phyloP scores from a whole-genome alignment of 2,888 invertebrate species.

The Ommatoiulus sabulosus region DNA sequence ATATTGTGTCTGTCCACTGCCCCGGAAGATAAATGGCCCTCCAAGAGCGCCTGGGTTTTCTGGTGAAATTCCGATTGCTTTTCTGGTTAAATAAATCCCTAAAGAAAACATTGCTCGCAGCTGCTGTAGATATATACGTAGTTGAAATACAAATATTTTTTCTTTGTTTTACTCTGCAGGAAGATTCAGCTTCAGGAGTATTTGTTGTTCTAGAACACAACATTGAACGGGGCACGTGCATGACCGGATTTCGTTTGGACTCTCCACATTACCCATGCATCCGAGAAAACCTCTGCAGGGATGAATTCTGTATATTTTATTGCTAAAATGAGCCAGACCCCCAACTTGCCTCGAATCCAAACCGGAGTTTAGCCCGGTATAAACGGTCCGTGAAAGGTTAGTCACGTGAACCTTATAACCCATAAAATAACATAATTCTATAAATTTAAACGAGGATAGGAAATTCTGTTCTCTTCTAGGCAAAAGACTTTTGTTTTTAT shows the following conservation, averaged over 20 bases:
- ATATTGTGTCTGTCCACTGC: not conserved
- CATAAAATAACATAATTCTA: too few species aligned
- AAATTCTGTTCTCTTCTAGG: too few species aligned
- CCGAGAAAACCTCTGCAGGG: not conserved
- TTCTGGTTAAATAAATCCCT: constrained; percentile 27
- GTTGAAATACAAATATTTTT: constrained; percentile 39
- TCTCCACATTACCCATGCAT: not conserved
- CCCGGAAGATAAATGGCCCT: not conserved
- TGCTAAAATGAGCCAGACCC: not conserved
- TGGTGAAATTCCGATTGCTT: constrained; percentile 23
- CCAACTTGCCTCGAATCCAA: not conserved
- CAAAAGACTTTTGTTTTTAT: too few species aligned
- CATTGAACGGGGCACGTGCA: not conserved
- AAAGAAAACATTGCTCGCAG: constrained; percentile 36
- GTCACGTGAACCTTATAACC: too few species aligned
- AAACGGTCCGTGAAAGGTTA: not conserved
- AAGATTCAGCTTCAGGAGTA: not conserved
- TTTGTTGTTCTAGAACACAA: not conserved
- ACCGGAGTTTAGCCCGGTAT: not conserved
- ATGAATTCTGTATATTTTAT: not conserved
- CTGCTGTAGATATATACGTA: not conserved
- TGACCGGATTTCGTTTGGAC: not conserved
- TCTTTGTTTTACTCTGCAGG: not conserved
- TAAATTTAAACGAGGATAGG: too few species aligned
- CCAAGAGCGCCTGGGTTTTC: not conserved